Evolutionary conservation across 1,140 invertebrate species (phyloP), one percentile per base, ranked within the genome.

Genomic region (Tribolium madens): DNA sequence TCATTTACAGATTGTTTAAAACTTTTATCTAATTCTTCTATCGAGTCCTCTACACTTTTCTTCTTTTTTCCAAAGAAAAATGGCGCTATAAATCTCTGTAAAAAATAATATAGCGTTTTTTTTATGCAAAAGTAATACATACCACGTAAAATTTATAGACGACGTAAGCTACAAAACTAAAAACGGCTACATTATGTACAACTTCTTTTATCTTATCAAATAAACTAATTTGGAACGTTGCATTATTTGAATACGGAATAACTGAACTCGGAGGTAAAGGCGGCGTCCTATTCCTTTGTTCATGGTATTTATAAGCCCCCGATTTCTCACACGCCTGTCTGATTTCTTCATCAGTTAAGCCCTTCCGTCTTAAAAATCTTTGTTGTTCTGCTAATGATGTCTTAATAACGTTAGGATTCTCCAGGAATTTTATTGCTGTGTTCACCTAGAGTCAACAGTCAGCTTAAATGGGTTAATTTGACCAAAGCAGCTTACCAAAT

Each of bases 361-460:
- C 95, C 88, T 96, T 96, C 76, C 89, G 91, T 79, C 90, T 89
- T 3, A 97, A 87, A 87, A 97, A 97, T 78, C 91, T 88, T 83
- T 93, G 91, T 83, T 94, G 95, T 81, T 94, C 91, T 53, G 90
- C 88, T 33, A 93, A 81, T 0, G 94, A 91, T 84, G 92, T 95
- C 71, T 89, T 86, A 47, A 90, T 88, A 2, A 97, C 93, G 85
- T 93, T 94, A 26, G 93, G 93, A 87, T 96, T 96, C 85, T 92
- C 91, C 33, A 97, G 86, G 87, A 97, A 97, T 81, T 93, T 95
- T 6, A 96, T 91, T 31, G 95, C 95, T 18, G 95, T 96, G 73
- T 90, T 90, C 71, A 97, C 91, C 94, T 95, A 85, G 4, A 85
- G 83, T 33, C 14, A 17, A 53, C 42, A 53, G 26, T 52, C 50